Conservation (phyloP, 2,888 invertebrate species). For the Leptinotarsa tumamoca region DNA sequence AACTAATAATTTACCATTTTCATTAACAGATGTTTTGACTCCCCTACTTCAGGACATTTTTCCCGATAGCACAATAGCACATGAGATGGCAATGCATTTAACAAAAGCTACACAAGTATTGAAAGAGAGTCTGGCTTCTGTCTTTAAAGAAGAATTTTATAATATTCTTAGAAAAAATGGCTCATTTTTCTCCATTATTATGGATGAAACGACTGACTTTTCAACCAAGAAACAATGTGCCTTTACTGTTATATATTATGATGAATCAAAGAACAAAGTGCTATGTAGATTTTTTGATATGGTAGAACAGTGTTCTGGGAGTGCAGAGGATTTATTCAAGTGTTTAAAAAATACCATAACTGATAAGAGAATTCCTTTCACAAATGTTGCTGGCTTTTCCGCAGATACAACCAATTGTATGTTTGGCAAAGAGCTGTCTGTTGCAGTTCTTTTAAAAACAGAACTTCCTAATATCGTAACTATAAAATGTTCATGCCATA, state of each 20-base stretch:
- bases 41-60: constrained; percentile 37
- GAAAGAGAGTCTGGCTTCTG: constrained; percentile 16
- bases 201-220: constrained; percentile 37
- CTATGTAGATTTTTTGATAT: constrained; percentile 47
- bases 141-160: constrained; percentile 26
- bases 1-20: constrained; percentile 38
- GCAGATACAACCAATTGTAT: constrained; percentile 29
- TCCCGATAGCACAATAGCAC: constrained; percentile 36
- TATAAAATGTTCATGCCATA: constrained; percentile 29
- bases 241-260: no score
- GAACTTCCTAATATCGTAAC: constrained; percentile 19
- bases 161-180: background rate
- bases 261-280: no score
- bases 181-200: constrained; percentile 25
- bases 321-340: constrained; percentile 40
- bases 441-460: background rate
- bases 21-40: constrained; percentile 38
- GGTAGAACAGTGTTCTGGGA: constrained; percentile 44
- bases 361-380: constrained; percentile 38
- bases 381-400: constrained; percentile 40
- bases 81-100: constrained; percentile 22
- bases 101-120: constrained; percentile 31
- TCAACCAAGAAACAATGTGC: background rate
- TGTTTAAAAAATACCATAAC: constrained; percentile 34
- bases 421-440: constrained; percentile 27